These are phyloP conservation scores for Suncus etruscus DNA, from an alignment of 2,113 vertebrate genomes.

Conservation along the genomic window DNA sequence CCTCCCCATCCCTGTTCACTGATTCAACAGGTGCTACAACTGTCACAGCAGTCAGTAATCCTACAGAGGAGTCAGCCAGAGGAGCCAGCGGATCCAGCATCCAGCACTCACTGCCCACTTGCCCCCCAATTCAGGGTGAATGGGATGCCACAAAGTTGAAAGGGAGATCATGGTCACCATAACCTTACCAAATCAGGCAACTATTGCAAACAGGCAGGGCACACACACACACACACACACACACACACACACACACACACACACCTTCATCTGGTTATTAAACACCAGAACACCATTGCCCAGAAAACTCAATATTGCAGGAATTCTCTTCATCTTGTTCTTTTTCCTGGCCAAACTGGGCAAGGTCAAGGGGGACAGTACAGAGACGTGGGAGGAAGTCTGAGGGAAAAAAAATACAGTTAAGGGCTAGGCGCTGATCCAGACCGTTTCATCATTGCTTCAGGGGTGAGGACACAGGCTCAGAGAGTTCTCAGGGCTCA, in stretches of 20 bases:
- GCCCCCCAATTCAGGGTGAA: neutral
- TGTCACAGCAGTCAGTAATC: too few relatives aligned
- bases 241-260: too few relatives aligned
- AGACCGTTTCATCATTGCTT: neutral
- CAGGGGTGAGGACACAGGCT: neutral
- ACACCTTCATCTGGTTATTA: slow-evolving; percentile 22
- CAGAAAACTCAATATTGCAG: neutral
- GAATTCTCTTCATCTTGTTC: slow-evolving; percentile 28
- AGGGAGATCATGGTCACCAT: neutral
- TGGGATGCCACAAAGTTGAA: slow-evolving; percentile 1
- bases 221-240: too few relatives aligned
- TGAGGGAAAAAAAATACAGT: neutral
- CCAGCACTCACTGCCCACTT: neutral
- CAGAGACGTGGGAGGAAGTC: neutral
- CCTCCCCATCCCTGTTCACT: too few relatives aligned
- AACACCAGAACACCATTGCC: neutral
- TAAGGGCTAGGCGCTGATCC: neutral
- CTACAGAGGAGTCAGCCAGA: too few relatives aligned
- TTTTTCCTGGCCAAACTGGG: slow-evolving; percentile 7
- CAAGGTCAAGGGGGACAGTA: neutral
- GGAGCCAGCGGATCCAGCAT: too few relatives aligned
- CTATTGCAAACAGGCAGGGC: slow-evolving; percentile 11
- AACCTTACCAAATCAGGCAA: slow-evolving; percentile 45
- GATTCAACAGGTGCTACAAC: too few relatives aligned
- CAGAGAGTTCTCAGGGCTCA: neutral